Evolutionary conservation across 2,888 invertebrate species (phyloP), one percentile per base, ranked within the genome.

Genomic region (Polyploca ridens): DNA sequence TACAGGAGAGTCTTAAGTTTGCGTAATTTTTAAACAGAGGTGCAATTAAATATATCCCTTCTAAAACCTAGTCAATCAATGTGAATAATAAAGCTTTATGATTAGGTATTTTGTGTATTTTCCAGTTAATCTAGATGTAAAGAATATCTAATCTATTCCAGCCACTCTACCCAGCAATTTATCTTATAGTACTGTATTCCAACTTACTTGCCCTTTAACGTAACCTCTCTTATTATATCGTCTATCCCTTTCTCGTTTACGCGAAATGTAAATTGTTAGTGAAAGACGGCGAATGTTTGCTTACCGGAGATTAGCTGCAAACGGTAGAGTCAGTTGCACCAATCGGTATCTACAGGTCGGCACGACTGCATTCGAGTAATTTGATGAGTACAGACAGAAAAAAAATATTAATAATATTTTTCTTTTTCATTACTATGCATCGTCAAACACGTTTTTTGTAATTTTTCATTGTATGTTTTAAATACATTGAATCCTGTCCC

Each of bases 231-330:
- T 35, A 60, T 16, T 60, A n/a, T 7, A 60, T 35, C 38, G 6
- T 14, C 16, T 7, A 38, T 60, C 38, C 38, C 59, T 14, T 60
- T 60, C 38, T 16, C 5, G 8, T 38, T 38, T 11, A 35, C 10
- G 0, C 0, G 38, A 60, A 16, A 33, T 60, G 38, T 59, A 7
- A 38, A 8, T 4, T 38, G 1, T 38, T 38, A 60, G 35, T 38
- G n/a, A 11, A 14, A 38, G 59, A 60, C 5, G 16, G 35, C n/a
- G 33, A n/a, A 13, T 33, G 35, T n/a, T 35, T 13, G 59, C 8
- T 59, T 38, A 59, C 35, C 59, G 38, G 35, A 60, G 59, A 60
- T 60, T 60, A 19, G 59, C 16, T 60, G 59, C 35, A 10, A 38
- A 60, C 19, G 58, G 27, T 8, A 14, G 10, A 46, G 49, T 10